These are phyloP conservation scores for Celastrina argiolus DNA, from an alignment of 2,888 invertebrate genomes.

Conservation along the genomic window DNA sequence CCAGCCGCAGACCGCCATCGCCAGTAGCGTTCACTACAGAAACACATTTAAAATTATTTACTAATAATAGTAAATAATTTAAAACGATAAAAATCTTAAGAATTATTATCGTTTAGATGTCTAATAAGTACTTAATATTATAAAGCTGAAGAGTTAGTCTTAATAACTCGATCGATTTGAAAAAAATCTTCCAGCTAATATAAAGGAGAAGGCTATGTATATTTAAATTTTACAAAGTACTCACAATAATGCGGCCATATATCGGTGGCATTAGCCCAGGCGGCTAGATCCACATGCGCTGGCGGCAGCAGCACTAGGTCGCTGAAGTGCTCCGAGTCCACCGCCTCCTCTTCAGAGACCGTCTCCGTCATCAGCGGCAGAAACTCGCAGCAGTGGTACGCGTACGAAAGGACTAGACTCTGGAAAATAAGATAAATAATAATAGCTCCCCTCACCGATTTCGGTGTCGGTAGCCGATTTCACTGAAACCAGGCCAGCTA, in stretches of 20 bases:
- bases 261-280: constrained; percentile 89
- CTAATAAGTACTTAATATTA: too few relatives aligned
- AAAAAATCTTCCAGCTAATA: too few relatives aligned
- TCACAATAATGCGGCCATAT: constrained; percentile 90
- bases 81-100: too few relatives aligned
- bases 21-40: constrained; percentile 55
- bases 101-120: too few relatives aligned
- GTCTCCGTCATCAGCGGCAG: constrained; percentile 82
- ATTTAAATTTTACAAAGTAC: neutral
- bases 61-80: too few relatives aligned
- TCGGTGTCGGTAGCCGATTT: too few relatives aligned
- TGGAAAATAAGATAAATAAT: constrained; percentile 51
- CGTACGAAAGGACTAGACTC: constrained; percentile 92
- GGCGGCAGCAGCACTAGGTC: constrained; percentile 65
- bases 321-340: constrained; percentile 48
- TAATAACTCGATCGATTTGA: too few relatives aligned
- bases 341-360: constrained; percentile 76
- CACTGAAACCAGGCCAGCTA: too few relatives aligned
- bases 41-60: neutral
- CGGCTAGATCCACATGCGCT: constrained; percentile 74
- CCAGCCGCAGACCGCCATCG: constrained; percentile 32
- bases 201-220: too few relatives aligned
- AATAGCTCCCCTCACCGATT: too few relatives aligned
- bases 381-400: constrained; percentile 97
- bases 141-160: too few relatives aligned